These are phyloP conservation scores for Aplocera efformata DNA, from an alignment of 2,888 invertebrate species.

Conservation along the genomic window DNA sequence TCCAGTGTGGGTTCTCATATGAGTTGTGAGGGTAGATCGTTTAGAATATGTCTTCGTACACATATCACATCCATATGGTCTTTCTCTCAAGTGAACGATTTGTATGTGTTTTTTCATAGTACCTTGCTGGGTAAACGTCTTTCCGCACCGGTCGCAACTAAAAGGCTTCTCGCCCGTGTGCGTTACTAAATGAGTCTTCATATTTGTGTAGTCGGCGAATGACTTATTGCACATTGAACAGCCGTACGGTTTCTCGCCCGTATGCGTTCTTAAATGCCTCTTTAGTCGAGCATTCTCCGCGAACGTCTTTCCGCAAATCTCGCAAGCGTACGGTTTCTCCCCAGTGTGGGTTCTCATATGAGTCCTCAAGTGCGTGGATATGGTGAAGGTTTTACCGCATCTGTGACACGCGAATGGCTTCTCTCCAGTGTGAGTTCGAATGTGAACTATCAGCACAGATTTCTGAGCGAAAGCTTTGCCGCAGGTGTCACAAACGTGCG, in stretches of 20 bases:
- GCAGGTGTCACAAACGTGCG: conserved; percentile 15
- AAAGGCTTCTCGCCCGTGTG: conserved; percentile 15
- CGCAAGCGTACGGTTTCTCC: conserved; percentile 14
- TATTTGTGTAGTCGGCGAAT: conserved; percentile 15
- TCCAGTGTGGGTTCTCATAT: conserved; percentile 13
- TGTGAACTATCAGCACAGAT: conserved; percentile 14
- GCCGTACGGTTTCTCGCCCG: conserved; percentile 14
- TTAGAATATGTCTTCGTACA: conserved; percentile 16
- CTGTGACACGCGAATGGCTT: conserved; percentile 16
- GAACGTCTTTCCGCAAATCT: conserved; percentile 17
- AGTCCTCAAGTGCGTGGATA: conserved; percentile 13
- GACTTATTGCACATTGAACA: conserved; percentile 14
- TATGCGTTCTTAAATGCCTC: conserved; percentile 14
- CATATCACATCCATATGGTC: conserved; percentile 13
- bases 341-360: conserved; percentile 16
- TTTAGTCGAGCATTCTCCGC: conserved; percentile 15
- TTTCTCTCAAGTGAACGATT: conserved; percentile 13
- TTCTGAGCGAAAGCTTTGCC: conserved; percentile 17
- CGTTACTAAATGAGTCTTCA: conserved; percentile 13
- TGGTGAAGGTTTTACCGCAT: conserved; percentile 14
- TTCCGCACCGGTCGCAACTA: conserved; percentile 12
- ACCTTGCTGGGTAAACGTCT: conserved; percentile 16
- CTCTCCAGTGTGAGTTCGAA: conserved; percentile 16
- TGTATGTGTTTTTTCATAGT: conserved; percentile 17
- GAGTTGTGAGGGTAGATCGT: conserved; percentile 7